Base-by-base conservation (phyloP, 2,888 invertebrate species). In the Chloroclysta siterata region DNA sequence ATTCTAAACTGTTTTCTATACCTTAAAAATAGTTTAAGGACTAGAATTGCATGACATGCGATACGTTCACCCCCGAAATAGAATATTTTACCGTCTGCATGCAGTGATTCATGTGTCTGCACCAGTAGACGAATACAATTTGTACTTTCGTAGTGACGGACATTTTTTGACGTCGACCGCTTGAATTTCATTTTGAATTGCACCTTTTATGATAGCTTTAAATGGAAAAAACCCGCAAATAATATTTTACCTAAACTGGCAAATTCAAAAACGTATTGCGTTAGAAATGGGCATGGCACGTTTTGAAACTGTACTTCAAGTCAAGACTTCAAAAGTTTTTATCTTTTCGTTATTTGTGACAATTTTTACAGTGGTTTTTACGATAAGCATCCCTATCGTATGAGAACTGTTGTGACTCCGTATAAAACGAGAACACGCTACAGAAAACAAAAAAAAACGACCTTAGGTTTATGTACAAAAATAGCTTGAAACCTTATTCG, bases 91-190 rank as follows among this genome's bases (percentile, higher is more conserved):
- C 72, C 60, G 78, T 85, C 81, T 91, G 90, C 89, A 89, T 84
- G 82, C 70, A 72, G 82, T 88, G 87, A 90, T 90, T 90, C 88
- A 90, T 90, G 85, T 85, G 89, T 89, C 88, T 89, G 81, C 80
- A 87, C 82, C 89, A 87, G 84, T 81, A 90, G 90, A 91, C 89
- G 87, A 88, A 92, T 91, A 88, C 83, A 79, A 89, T 90, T 39
- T 85, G 82, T 77, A 69, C 68, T 79, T 78, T 74, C 72, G 70
- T 79, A 70, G 76, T 73, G 79, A 81, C 75, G 75, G 73, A 72
- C 66, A 74, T 79, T 77, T 84, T 81, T 81, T 75, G 68, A 73
- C 58, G 73, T 76, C 72, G 75, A 75, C 71, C 47, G 73, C 65
- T 76, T 74, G 72, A 82, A 81, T 83, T 75, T 80, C 78, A 77